Evolutionary conservation across 2,888 invertebrate species (phyloP).

Genomic region (Capitulum mitella): DNA sequence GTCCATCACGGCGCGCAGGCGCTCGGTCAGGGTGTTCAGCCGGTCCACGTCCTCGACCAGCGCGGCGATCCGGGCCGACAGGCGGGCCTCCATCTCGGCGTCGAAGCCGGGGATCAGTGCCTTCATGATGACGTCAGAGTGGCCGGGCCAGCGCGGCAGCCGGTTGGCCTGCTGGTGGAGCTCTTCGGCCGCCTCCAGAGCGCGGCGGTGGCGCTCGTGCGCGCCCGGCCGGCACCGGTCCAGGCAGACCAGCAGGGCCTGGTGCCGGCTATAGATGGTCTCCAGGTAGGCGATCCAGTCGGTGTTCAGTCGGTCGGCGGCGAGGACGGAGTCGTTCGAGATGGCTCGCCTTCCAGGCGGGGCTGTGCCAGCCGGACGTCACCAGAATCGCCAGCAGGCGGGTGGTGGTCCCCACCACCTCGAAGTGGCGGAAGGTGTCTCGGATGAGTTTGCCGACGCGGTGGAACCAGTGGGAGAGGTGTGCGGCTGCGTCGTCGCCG

Average conservation of each 20-base stretch:
- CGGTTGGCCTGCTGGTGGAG: background rate
- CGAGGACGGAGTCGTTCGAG: background rate
- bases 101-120: background rate
- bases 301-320: background rate
- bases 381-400: background rate
- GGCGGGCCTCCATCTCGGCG: background rate
- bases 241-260: background rate
- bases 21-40: background rate
- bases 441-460: background rate
- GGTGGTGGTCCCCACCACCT: background rate
- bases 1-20: background rate
- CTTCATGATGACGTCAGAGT: slow-evolving; percentile 3
- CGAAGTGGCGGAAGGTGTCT: background rate
- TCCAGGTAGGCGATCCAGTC: background rate
- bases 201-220: background rate
- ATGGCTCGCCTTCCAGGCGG: background rate
- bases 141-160: background rate
- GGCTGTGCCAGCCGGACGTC: background rate
- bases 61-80: background rate
- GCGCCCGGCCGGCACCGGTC: background rate
- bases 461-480: background rate
- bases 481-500: background rate
- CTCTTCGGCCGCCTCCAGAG: background rate
- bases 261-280: background rate
- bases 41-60: background rate